Evolutionary conservation across 1,140 invertebrate species (phyloP).

Genomic region (Bombus soroeensis): DNA sequence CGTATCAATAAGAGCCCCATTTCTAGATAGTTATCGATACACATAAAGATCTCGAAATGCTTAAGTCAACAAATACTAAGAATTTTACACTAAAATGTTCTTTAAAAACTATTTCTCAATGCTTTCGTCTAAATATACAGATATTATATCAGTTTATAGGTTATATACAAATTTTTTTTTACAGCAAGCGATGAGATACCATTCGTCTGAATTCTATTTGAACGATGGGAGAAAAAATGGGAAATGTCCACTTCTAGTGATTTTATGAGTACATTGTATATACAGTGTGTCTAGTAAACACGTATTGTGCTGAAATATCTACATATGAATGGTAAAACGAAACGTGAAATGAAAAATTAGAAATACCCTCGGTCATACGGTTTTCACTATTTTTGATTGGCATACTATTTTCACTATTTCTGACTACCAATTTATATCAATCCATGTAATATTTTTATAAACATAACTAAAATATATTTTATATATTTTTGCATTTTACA

Average conservation of each 20-base stretch:
- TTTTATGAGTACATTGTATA: background rate
- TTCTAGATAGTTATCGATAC: background rate
- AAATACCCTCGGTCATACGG: too few species aligned
- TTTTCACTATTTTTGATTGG: too few species aligned
- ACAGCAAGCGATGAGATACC: background rate
- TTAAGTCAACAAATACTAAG: background rate
- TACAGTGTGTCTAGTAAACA: background rate
- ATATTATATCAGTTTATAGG: background rate
- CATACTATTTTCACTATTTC: too few species aligned
- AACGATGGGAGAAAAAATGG: background rate
- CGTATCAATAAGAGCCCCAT: background rate
- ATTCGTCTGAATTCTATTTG: background rate
- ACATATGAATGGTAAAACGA: too few species aligned
- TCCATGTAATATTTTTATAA: too few species aligned
- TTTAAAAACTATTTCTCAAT: background rate
- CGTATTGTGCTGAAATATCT: too few species aligned
- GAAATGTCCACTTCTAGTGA: background rate
- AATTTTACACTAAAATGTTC: background rate
- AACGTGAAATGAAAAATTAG: too few species aligned
- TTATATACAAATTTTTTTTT: background rate
- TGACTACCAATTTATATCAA: too few species aligned
- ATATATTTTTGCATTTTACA: too few species aligned
- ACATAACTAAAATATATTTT: too few species aligned
- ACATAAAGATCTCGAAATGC: background rate
- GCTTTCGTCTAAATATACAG: background rate